phyloP scores from a whole-genome alignment of 2,113 vertebrate genomes.

The Onychorhynchus coronatus region DNA sequence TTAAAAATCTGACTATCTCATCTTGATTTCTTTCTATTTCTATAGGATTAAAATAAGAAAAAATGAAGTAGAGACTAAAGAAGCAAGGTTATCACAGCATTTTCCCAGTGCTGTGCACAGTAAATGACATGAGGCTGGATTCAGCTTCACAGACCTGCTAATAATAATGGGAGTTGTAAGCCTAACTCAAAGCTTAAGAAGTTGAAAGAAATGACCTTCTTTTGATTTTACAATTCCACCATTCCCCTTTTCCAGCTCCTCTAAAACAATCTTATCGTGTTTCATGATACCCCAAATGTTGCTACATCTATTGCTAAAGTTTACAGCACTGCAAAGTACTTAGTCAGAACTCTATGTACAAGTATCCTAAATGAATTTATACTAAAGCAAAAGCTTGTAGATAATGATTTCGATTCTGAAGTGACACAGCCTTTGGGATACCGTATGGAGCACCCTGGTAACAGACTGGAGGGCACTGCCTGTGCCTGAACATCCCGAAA shows the following conservation, averaged over 20 bases:
- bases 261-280: neutral
- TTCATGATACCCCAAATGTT: neutral
- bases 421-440: neutral
- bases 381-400: constrained; percentile 4
- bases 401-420: constrained; percentile 11
- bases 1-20: neutral
- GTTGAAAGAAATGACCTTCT: constrained; percentile 4
- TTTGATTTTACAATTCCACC: constrained; percentile 6
- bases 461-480: neutral
- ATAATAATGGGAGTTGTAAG: constrained; percentile 36
- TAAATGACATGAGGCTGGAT: constrained; percentile 26
- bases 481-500: neutral
- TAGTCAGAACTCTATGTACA: neutral
- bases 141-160: constrained; percentile 24
- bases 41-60: neutral
- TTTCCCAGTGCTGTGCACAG: neutral
- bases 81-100: neutral
- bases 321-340: neutral
- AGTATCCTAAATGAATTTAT: neutral
- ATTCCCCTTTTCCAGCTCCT: neutral
- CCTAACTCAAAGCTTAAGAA: constrained; percentile 11
- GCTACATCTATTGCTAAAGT: neutral
- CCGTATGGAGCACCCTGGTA: neutral
- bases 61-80: constrained; percentile 13
- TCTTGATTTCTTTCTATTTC: constrained; percentile 18